Evolutionary conservation across 2,113 vertebrate genomes (phyloP), one percentile per base, ranked within the genome.

Genomic region (Aphelocoma coerulescens): DNA sequence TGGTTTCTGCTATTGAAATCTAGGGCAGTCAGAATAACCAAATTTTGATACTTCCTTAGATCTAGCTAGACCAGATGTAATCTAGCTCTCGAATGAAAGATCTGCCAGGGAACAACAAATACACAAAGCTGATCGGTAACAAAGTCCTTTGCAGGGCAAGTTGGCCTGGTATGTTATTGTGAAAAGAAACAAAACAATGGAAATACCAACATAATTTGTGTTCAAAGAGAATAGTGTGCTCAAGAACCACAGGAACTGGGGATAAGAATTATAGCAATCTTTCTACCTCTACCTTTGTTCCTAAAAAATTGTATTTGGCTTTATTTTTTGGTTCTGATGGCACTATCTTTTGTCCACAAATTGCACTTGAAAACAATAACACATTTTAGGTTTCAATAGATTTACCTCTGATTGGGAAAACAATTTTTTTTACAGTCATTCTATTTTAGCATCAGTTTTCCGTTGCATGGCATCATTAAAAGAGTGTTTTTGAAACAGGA

Each of bases 1-100:
- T 37, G 26, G 24, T 49, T 95, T 88, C 76, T 92, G 65, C n/a
- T 92, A 41, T n/a, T 91, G 61, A 96, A 81, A 96, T 58, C 44
- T 91, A 93, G 83, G 63, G 49, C 81, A 90, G 32, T 72, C 65
- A 90, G 57, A 84, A 91, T 33, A 93, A 88, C 12, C 51, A 88
- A 58, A 66, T 54, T 79, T 66, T 91, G 57, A 49, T 65, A 93
- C 44, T 86, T 90, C 69, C 61, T 83, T 72, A 80, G 44, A 59
- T 81, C 43, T 93, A 87, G 44, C 22, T 81, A 68, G 65, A 78
- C 22, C 26, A 96, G 68, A 84, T 88, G 46, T 52, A 92, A 88
- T 93, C 61, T 83, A 86, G 48, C 8, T 44, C 58, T 86, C n/a
- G 49, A 71, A 63, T 75, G 44, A 93, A 93, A 93, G 76, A 88